phyloP scores from a whole-genome alignment of 2,113 vertebrate genomes.

The Gila orcuttii region DNA sequence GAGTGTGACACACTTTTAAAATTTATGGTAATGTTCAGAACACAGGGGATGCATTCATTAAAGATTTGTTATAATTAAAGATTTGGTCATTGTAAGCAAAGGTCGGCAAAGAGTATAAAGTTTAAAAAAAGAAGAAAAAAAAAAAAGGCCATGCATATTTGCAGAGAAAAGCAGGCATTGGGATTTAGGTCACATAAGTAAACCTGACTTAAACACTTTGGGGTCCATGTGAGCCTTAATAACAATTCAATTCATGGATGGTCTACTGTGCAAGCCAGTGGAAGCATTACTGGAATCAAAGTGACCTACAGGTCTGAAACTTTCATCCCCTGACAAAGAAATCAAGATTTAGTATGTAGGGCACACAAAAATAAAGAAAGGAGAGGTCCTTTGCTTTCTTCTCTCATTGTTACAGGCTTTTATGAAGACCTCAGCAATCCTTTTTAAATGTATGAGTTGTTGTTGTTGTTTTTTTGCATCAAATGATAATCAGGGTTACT shows the following conservation, averaged over 20 bases:
- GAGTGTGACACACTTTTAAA: slow-evolving; percentile 27
- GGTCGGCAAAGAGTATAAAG: neutral
- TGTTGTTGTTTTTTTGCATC: neutral
- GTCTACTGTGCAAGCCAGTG: slow-evolving; percentile 1
- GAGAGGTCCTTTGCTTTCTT: neutral
- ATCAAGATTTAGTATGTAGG: slow-evolving; percentile 41
- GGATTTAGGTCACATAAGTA: slow-evolving; percentile 20
- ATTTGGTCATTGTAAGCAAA: neutral
- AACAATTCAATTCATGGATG: slow-evolving; percentile 31
- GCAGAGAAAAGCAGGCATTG: neutral
- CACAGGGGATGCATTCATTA: slow-evolving; percentile 22
- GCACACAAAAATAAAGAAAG: slow-evolving; percentile 2
- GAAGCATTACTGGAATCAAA: slow-evolving; percentile 41
- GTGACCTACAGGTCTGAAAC: slow-evolving; percentile 36
- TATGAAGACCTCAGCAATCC: neutral
- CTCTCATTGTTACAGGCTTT: neutral
- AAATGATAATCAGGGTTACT: slow-evolving; percentile 11
- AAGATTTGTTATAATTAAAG: slow-evolving; percentile 22
- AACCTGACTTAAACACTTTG: slow-evolving; percentile 26
- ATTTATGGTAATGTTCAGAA: neutral
- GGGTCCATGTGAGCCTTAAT: slow-evolving; percentile 18
- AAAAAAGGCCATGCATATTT: slow-evolving; percentile 13
- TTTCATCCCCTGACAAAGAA: slow-evolving; percentile 31
- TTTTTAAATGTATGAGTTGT: neutral
- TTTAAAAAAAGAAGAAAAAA: neutral